Conservation (phyloP, 53 echinoderm and acorn worm genomes). For the Echinometra lucunter region DNA sequence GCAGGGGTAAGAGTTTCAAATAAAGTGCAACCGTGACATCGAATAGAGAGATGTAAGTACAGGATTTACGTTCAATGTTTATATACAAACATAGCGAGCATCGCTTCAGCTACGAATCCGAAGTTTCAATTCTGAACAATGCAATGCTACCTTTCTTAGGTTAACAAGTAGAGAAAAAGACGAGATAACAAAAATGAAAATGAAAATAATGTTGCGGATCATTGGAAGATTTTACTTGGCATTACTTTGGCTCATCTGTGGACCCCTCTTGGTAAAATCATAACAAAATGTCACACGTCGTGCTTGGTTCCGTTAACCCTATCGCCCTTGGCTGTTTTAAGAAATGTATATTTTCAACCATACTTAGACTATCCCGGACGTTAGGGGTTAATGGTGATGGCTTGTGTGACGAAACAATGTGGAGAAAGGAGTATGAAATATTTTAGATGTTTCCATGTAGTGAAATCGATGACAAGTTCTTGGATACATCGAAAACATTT, state of each 20-base stretch:
- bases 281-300: conserved; percentile 14
- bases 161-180: neutral
- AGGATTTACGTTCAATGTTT: conserved; percentile 14
- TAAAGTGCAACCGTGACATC: conserved; percentile 22
- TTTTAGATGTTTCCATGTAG: neutral
- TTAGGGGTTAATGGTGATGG: neutral
- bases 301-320: neutral
- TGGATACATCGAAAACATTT: neutral
- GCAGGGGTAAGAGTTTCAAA: neutral
- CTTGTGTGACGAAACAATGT: neutral
- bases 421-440: neutral
- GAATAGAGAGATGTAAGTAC: neutral
- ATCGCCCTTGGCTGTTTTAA: neutral
- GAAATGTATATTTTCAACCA: neutral
- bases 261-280: conserved; percentile 27
- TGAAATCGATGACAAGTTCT: neutral
- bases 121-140: conserved; percentile 32
- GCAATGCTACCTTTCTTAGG: neutral
- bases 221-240: conserved; percentile 16
- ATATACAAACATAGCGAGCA: conserved; percentile 3
- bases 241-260: neutral
- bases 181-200: neutral
- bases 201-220: conserved; percentile 26
- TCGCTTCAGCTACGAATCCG: neutral
- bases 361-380: neutral